Evolutionary conservation across 2,888 invertebrate species (phyloP).

Genomic region (Zhengitettix transpicula): DNA sequence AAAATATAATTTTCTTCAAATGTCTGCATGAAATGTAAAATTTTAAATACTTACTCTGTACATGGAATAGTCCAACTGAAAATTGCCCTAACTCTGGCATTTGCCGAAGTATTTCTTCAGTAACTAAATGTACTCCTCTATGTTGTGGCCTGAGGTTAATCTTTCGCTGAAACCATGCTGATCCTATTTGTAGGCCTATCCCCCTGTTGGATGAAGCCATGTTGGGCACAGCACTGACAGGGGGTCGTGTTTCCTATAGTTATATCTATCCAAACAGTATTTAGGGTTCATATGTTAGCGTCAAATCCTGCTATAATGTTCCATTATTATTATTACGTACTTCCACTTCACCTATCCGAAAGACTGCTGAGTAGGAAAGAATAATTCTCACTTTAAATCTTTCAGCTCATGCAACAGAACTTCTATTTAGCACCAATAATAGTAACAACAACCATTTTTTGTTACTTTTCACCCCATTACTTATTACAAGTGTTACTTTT

Average conservation of each 20-base stretch:
- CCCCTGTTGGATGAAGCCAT: conserved; percentile 78
- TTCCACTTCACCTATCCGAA: no score
- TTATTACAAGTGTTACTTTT: background rate
- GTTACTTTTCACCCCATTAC: no score
- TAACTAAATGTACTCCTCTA: conserved; percentile 91
- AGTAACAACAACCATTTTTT: no score
- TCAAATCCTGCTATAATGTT: background rate
- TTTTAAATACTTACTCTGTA: conserved; percentile 69
- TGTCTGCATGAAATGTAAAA: no score
- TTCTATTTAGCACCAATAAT: no score
- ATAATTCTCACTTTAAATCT: no score
- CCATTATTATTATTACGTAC: conserved; percentile 1
- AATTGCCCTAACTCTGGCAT: conserved; percentile 89
- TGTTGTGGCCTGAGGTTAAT: conserved; percentile 91
- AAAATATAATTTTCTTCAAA: no score
- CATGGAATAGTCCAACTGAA: conserved; percentile 88
- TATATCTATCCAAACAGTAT: conserved; percentile 5
- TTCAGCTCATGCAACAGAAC: no score
- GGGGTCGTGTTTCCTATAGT: conserved; percentile 1
- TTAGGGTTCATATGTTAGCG: conserved; percentile 6
- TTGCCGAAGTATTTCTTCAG: conserved; percentile 88
- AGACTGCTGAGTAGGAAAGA: no score
- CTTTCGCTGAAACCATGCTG: conserved; percentile 97
- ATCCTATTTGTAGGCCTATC: conserved; percentile 66
- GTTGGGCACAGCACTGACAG: conserved; percentile 24